phyloP scores from a whole-genome alignment of 2,888 invertebrate genomes.

The Drosophila mettleri region DNA sequence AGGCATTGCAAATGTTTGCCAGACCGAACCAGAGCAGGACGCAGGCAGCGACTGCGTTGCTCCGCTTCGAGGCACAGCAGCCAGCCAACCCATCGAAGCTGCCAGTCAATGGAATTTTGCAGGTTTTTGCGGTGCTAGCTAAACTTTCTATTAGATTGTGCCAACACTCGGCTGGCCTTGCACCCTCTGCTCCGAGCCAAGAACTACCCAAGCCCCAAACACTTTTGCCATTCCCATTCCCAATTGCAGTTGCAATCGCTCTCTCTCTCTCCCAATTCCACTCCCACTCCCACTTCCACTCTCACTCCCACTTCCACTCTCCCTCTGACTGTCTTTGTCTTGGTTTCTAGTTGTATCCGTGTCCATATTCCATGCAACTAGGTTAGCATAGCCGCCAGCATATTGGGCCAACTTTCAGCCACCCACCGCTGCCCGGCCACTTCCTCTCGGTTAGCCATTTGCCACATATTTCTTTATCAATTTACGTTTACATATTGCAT shows the following conservation, averaged over 20 bases:
- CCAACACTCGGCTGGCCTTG: conserved; percentile 46
- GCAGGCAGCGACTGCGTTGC: too few relatives aligned
- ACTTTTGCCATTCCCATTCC: conserved; percentile 3
- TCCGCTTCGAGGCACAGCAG: conserved; percentile 6
- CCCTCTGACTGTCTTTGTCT: background rate
- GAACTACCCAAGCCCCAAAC: background rate
- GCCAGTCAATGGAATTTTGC: conserved; percentile 68
- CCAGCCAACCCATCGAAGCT: conserved; percentile 36
- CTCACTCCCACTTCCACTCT: background rate
- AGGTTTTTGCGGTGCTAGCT: conserved; percentile 45
- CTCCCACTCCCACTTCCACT: too few relatives aligned
- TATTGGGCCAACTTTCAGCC: conserved; percentile 14
- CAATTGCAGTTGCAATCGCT: conserved; percentile 6
- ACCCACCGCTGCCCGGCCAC: background rate
- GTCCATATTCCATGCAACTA: conserved; percentile 59
- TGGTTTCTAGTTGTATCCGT: conserved; percentile 21
- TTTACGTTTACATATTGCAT: conserved; percentile 65
- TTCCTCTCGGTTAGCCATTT: conserved; percentile 10
- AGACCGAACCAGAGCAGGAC: background rate
- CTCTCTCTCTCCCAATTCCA: background rate
- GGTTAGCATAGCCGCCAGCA: conserved; percentile 61
- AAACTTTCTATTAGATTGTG: conserved; percentile 55
- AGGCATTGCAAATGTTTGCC: conserved; percentile 54
- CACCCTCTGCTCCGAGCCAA: conserved; percentile 39
- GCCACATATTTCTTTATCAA: conserved; percentile 57